Evolutionary conservation across 2,888 invertebrate genomes (phyloP).

Genomic region (Ormyrus pomaceus): DNA sequence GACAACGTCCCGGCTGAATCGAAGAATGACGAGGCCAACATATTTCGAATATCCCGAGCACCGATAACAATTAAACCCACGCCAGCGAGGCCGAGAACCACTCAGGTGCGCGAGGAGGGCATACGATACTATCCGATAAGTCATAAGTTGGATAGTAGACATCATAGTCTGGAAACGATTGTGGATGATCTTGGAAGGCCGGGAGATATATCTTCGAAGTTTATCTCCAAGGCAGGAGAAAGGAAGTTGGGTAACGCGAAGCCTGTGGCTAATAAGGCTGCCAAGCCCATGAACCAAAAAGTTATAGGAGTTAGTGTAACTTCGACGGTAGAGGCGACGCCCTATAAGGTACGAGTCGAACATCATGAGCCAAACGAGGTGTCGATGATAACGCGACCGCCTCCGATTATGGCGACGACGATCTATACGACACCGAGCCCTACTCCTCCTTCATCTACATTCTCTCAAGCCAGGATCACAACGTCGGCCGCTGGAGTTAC

Average conservation of each 20-base stretch:
- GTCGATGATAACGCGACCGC: constrained; percentile 61
- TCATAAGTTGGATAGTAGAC: constrained; percentile 67
- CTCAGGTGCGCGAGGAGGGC: constrained; percentile 63
- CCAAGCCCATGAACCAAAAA: constrained; percentile 63
- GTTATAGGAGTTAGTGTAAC: constrained; percentile 79
- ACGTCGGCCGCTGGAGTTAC: constrained; percentile 54
- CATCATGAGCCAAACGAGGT: constrained; percentile 67
- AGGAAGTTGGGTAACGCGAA: constrained; percentile 43
- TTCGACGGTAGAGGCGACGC: constrained; percentile 79
- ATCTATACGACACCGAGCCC: constrained; percentile 37
- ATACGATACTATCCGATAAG: constrained; percentile 70
- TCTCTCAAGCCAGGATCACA: constrained; percentile 54
- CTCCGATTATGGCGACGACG: constrained; percentile 55
- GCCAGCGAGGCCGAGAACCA: constrained; percentile 49
- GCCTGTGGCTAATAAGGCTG: constrained; percentile 35
- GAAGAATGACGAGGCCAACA: constrained; percentile 72
- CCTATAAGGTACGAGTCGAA: constrained; percentile 75
- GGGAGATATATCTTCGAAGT: constrained; percentile 61
- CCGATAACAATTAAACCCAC: constrained; percentile 60
- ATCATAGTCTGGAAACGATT: constrained; percentile 65
- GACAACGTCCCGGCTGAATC: constrained; percentile 71
- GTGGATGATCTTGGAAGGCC: constrained; percentile 67
- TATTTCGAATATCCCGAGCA: constrained; percentile 73
- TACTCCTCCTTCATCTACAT: constrained; percentile 54
- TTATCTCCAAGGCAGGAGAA: constrained; percentile 54